These are phyloP conservation scores for Virgularia gustaviana DNA, from an alignment of 92 coral and sea anemone species.

Conservation along the genomic window DNA sequence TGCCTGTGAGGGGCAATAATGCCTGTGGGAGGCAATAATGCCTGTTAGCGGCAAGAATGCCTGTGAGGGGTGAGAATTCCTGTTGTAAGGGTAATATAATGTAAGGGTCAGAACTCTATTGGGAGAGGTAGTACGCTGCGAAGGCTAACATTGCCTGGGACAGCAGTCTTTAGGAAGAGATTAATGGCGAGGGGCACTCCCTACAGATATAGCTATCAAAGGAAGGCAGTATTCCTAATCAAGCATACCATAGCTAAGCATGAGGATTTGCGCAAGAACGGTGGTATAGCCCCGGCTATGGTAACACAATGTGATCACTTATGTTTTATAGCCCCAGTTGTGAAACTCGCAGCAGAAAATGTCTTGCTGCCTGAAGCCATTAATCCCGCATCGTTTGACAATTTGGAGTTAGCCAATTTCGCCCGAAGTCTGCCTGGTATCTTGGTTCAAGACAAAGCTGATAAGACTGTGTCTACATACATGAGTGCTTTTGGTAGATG, in stretches of 20 bases:
- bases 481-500: not conserved
- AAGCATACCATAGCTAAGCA: not conserved
- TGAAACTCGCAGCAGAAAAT: not conserved
- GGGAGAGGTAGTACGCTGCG: not conserved
- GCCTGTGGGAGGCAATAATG: too few species aligned
- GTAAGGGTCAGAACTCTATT: not conserved
- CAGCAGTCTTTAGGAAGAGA: not conserved
- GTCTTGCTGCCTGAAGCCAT: not conserved
- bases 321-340: not conserved
- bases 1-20: constrained; percentile 11
- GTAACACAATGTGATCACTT: not conserved
- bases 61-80: too few species aligned
- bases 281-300: too few species aligned
- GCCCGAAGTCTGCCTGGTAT: not conserved
- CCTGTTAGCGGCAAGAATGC: too few species aligned
- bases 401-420: not conserved
- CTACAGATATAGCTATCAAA: not conserved
- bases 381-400: not conserved
- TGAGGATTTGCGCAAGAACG: not conserved
- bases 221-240: too few species aligned
- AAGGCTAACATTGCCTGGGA: not conserved
- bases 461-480: not conserved
- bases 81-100: too few species aligned
- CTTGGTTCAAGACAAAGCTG: not conserved
- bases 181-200: not conserved